phyloP scores from a whole-genome alignment of 2,888 invertebrate genomes.

The Erebia palarica region DNA sequence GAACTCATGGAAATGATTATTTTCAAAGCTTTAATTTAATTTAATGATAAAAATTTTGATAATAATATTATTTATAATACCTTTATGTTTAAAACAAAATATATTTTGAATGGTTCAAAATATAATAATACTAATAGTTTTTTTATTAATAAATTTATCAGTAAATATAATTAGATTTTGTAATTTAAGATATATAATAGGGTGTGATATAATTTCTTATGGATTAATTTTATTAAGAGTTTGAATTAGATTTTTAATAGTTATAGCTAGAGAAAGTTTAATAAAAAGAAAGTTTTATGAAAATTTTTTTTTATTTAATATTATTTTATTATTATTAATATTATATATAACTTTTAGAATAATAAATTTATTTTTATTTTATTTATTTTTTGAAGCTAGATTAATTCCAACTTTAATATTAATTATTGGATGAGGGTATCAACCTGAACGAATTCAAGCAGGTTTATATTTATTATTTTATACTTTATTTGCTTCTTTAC shows the following conservation, averaged over 20 bases:
- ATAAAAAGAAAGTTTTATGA: conserved; percentile 67
- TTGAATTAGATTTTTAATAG: conserved; percentile 84
- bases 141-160: conserved; percentile 72
- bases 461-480: conserved; percentile 87
- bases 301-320: conserved; percentile 78
- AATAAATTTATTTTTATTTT: conserved; percentile 85
- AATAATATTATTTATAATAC: conserved; percentile 73
- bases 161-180: conserved; percentile 59
- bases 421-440: conserved; percentile 87
- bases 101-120: conserved; percentile 80
- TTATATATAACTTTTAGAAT: conserved; percentile 82
- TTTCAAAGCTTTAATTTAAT: conserved; percentile 81
- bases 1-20: conserved; percentile 85
- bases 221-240: conserved; percentile 81
- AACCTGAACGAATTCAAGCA: conserved; percentile 86
- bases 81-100: conserved; percentile 75
- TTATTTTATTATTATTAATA: conserved; percentile 78
- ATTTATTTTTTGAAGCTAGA: conserved; percentile 87
- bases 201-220: conserved; percentile 79
- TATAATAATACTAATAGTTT: conserved; percentile 74
- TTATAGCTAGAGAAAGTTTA: conserved; percentile 80
- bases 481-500: conserved; percentile 86
- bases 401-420: conserved; percentile 86
- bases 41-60: conserved; percentile 83
- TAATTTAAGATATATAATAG: conserved; percentile 71